Evolutionary conservation across 2,113 vertebrate genomes (phyloP), one percentile per base, ranked within the genome.

Genomic region (Lanius collurio): DNA sequence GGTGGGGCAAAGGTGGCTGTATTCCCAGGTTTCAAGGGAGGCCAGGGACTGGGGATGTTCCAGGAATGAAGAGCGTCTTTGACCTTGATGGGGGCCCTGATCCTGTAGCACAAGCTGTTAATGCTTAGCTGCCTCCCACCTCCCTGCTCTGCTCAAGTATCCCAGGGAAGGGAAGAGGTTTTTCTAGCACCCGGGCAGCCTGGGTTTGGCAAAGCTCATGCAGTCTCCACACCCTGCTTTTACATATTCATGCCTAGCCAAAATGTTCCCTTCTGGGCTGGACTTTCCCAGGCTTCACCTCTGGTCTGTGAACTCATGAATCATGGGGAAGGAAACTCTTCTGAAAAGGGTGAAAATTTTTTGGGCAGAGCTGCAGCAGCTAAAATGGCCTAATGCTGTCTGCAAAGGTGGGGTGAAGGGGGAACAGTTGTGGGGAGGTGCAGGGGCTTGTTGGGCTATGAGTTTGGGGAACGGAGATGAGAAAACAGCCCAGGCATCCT

Each of bases 1-100:
- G 98, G 98, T 97, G 98, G 98, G 96, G 97, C 96, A 96, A 98
- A 97, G 93, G 96, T 96, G 97, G 97, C 96, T 80, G 49, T 24
- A 92, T 96, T 97, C 97, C 97, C 96, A 95, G 97, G 89, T 96
- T 95, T 80, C 94, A 69, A 67, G 95, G 92, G 82, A 67, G 26
- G 95, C 92, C 63, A 57, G 92, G 87, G 86, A 31, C 73, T 96
- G 95, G 90, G 91, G 85, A 84, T 84, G 44, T 93, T 96, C 95
- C 97, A 96, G 89, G 87, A 96, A 92, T 79, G 89, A 78, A 89
- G 90, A 90, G 55, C 0, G 20, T 82, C 70, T 94, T 79, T 96
- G 96, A 95, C 96, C 95, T 90, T 8, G 14, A 19, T 60, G 73
- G 95, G 92, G 89, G 94, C 50, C 75, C 60, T 2, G n/a, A 56